Evolutionary conservation across 2,888 invertebrate species (phyloP).

Genomic region (Pristionchus exspectatus): DNA sequence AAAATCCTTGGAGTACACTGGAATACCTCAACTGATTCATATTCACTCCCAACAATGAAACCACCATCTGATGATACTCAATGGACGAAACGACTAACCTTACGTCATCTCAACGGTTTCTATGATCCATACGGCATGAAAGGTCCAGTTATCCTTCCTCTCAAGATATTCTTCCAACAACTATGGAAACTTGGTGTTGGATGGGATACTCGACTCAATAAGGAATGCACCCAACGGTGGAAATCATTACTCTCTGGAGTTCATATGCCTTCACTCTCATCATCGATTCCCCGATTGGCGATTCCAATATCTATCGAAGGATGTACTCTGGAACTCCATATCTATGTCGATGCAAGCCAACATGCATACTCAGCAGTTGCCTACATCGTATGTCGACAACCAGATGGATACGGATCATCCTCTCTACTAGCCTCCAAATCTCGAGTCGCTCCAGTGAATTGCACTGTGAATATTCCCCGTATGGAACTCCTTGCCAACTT

Average conservation of each 20-base stretch:
- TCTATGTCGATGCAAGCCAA: background rate
- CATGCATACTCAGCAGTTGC: background rate
- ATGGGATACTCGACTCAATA: background rate
- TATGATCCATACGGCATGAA: background rate
- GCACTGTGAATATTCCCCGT: constrained; percentile 19
- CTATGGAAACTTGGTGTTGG: background rate
- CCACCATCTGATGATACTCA: background rate
- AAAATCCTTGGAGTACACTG: constrained; percentile 12
- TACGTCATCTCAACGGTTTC: background rate
- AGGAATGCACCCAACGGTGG: background rate
- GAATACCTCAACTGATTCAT: background rate
- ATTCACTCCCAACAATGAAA: background rate
- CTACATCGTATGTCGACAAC: background rate
- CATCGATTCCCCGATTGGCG: background rate
- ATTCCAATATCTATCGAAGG: background rate
- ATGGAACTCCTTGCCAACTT: constrained; percentile 53
- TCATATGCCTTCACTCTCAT: background rate
- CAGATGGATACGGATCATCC: background rate
- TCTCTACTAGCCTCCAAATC: background rate
- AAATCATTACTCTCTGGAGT: background rate
- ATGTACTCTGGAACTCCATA: constrained; percentile 24
- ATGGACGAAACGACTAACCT: background rate
- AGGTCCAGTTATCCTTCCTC: background rate
- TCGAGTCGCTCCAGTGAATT: background rate
- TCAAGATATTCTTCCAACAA: background rate